phyloP scores from a whole-genome alignment of 2,888 invertebrate species.

The Sipunculus nudus region DNA sequence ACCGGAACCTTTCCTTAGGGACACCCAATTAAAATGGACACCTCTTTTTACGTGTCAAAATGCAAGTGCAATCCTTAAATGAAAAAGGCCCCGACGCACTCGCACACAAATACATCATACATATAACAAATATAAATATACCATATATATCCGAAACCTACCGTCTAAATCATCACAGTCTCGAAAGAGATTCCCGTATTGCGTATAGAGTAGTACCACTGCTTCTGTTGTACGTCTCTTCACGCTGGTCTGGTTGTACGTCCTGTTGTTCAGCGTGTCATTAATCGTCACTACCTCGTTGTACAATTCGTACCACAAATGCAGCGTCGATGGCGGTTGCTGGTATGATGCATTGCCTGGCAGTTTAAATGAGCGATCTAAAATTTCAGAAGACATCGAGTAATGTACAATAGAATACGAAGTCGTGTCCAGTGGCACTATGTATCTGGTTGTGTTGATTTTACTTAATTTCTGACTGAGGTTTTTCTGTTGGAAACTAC shows the following conservation, averaged over 20 bases:
- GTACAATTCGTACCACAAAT: not conserved
- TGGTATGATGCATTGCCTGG: too few species aligned
- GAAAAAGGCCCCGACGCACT: too few species aligned
- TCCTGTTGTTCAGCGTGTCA: not conserved
- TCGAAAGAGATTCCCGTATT: slow-evolving; percentile 55
- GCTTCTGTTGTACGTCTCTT: slow-evolving; percentile 9
- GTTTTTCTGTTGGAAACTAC: slow-evolving; percentile 43
- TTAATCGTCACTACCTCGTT: not conserved
- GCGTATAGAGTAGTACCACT: slow-evolving; percentile 42
- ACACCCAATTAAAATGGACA: too few species aligned
- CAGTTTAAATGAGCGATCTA: too few species aligned
- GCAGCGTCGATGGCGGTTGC: too few species aligned
- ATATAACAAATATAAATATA: too few species aligned
- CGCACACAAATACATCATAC: too few species aligned
- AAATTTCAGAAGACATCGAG: too few species aligned
- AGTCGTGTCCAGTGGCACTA: slow-evolving; percentile 46
- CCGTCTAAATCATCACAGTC: slow-evolving; percentile 57
- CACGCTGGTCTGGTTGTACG: not conserved
- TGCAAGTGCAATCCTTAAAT: too few species aligned
- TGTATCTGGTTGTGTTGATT: slow-evolving; percentile 36
- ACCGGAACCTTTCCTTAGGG: too few species aligned
- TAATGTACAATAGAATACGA: slow-evolving; percentile 45
- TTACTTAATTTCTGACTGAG: slow-evolving; percentile 33
- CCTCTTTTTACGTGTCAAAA: too few species aligned
- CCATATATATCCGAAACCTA: too few species aligned